Evolutionary conservation across 2,113 vertebrate genomes (phyloP).

Genomic region (Corapipo altera): DNA sequence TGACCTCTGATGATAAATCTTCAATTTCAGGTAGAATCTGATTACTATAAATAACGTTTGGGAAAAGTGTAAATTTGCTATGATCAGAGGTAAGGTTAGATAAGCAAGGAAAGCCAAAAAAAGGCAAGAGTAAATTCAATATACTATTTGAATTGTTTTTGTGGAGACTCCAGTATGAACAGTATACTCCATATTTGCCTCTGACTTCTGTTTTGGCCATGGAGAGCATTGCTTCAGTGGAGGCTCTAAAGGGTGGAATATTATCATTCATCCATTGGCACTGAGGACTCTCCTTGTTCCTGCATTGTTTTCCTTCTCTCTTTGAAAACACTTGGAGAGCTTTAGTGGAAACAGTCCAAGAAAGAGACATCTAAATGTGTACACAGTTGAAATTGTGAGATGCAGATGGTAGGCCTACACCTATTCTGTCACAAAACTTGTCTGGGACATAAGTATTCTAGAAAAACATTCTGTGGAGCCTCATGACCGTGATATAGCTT

Average conservation of each 20-base stretch:
- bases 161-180: not conserved
- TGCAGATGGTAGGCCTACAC: not conserved
- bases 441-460: not conserved
- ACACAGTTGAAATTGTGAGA: not conserved
- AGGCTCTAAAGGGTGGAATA: not conserved
- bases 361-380: not conserved
- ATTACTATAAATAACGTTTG: not conserved
- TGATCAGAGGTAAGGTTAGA: not conserved
- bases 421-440: not conserved
- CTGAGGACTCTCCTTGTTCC: not conserved
- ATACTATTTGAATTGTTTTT: not conserved
- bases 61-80: not conserved
- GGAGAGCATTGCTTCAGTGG: not conserved
- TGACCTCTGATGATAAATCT: not conserved
- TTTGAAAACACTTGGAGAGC: not conserved
- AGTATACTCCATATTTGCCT: not conserved
- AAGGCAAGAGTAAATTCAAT: not conserved
- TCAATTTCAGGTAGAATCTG: not conserved
- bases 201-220: not conserved
- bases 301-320: not conserved
- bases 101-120: not conserved
- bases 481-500: not conserved
- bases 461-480: not conserved
- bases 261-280: not conserved
- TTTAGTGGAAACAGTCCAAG: not conserved